These are phyloP conservation scores for Chroicocephalus ridibundus DNA, from an alignment of 2,113 vertebrate species.

Conservation along the genomic window DNA sequence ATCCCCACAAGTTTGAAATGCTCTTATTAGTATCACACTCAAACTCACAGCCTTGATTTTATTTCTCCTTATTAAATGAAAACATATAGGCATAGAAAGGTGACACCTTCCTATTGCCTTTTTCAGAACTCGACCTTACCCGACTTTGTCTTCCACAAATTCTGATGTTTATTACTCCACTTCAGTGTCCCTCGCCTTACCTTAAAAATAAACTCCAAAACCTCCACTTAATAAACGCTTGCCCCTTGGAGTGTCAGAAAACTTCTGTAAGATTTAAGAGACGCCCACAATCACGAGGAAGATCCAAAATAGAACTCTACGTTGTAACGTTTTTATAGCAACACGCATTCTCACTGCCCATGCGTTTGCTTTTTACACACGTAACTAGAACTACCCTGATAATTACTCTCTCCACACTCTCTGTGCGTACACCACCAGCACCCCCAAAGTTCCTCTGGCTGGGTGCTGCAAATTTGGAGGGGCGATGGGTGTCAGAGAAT, in stretches of 20 bases:
- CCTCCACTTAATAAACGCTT: neutral
- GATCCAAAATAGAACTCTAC: neutral
- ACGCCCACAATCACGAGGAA: neutral
- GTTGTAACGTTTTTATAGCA: neutral
- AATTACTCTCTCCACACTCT: neutral
- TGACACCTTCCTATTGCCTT: neutral
- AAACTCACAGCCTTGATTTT: neutral
- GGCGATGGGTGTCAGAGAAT: neutral
- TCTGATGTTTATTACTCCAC: neutral
- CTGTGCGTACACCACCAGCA: neutral
- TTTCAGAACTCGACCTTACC: neutral
- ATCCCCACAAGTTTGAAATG: neutral
- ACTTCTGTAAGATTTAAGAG: neutral
- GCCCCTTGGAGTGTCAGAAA: neutral
- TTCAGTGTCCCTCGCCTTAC: neutral
- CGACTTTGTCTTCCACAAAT: neutral
- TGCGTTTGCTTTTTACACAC: neutral
- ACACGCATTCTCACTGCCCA: neutral
- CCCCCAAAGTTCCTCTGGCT: neutral
- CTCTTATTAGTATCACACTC: neutral
- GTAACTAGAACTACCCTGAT: accelerated
- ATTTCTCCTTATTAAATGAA: neutral
- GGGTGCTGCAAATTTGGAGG: neutral
- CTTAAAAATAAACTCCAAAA: neutral
- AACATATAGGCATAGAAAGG: neutral